Conservation (phyloP, 2,113 vertebrate species). For the Chaetops frenatus region DNA sequence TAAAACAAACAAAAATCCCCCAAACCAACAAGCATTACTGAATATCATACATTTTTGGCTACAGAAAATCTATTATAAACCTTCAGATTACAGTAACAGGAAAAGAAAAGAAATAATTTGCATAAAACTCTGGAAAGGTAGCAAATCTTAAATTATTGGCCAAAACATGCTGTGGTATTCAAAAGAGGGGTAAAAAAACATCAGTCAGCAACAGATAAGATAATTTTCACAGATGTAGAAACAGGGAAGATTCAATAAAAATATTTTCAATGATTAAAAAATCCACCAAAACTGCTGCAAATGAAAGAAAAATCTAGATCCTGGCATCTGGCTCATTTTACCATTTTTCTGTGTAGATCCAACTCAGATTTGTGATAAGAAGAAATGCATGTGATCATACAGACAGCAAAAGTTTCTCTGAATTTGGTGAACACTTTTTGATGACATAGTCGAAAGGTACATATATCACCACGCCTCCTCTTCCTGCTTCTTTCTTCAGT, state of each 20-base stretch:
- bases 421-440: background rate
- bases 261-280: background rate
- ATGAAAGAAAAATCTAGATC: background rate
- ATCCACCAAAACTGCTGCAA: background rate
- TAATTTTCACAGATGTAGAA: background rate
- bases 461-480: background rate
- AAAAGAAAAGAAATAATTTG: background rate
- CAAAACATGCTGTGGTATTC: background rate
- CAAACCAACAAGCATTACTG: background rate
- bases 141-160: background rate
- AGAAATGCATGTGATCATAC: background rate
- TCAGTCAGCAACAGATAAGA: background rate
- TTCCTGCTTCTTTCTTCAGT: background rate
- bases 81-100: background rate
- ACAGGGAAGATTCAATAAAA: background rate
- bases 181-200: background rate
- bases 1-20: background rate
- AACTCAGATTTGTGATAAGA: background rate
- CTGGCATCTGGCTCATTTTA: background rate
- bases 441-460: background rate
- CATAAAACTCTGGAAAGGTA: background rate
- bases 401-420: background rate
- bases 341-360: background rate
- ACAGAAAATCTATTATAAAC: background rate
- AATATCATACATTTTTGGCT: background rate